Conservation (phyloP, 2,113 vertebrate species). For the Pardalotus punctatus region DNA sequence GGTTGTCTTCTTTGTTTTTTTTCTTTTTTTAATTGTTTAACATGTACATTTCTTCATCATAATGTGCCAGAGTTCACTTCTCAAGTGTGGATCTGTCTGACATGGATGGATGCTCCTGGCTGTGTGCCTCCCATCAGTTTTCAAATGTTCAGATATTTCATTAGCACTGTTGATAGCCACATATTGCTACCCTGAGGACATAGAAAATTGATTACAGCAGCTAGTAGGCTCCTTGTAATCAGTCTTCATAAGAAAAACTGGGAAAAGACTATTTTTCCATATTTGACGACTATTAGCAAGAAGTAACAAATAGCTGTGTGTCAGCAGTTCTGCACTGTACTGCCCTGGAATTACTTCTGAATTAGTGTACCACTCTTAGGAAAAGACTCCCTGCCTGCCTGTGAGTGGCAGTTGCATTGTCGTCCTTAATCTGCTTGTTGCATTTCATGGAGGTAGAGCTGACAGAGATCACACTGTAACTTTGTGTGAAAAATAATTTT, state of each 20-base stretch:
- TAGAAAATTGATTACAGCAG: neutral
- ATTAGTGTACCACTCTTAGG: neutral
- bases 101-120: neutral
- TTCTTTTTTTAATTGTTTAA: neutral
- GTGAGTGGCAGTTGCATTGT: neutral
- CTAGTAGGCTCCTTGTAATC: neutral
- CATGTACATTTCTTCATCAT: neutral
- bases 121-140: neutral
- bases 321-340: neutral
- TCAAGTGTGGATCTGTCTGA: neutral
- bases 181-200: neutral
- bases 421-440: neutral
- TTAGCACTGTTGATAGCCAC: neutral
- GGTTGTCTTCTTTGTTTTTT: too few relatives aligned
- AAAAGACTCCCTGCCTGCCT: neutral
- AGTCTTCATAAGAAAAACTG: neutral
- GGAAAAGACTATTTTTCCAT: neutral
- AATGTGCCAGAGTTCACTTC: neutral
- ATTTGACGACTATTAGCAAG: neutral
- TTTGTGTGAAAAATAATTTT: neutral
- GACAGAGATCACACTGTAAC: neutral
- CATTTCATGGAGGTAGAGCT: neutral
- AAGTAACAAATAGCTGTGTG: neutral
- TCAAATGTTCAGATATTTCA: neutral
- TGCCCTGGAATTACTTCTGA: neutral